These are phyloP conservation scores for Kradibia gibbosae DNA, from an alignment of 1,140 invertebrate genomes.

Conservation along the genomic window DNA sequence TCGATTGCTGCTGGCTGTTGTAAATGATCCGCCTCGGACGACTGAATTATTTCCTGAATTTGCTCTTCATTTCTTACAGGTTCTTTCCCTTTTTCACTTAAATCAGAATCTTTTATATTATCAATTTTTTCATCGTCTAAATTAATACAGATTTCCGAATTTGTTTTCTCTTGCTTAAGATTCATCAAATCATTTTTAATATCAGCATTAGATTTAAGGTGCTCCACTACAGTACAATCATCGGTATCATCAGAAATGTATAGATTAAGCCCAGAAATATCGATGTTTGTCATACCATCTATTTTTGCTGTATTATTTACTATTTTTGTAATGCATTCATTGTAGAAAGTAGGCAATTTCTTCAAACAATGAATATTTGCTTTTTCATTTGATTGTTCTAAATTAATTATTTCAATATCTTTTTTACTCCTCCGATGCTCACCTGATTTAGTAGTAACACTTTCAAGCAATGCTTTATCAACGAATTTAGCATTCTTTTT, in stretches of 20 bases:
- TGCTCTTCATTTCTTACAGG: not conserved
- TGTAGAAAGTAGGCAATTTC: constrained; percentile 7
- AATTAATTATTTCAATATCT: not conserved
- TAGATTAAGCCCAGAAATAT: constrained; percentile 9
- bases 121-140: not conserved
- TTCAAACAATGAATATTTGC: constrained; percentile 1
- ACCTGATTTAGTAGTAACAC: not conserved
- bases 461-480: not conserved
- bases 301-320: constrained; percentile 8
- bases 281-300: not conserved
- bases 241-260: not conserved
- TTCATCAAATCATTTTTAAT: not conserved
- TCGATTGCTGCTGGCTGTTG: not conserved
- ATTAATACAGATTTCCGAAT: not conserved
- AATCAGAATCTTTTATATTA: not conserved
- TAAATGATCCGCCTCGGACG: not conserved
- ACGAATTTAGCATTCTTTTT: not conserved
- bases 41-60: not conserved
- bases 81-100: not conserved
- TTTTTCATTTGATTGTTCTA: not conserved
- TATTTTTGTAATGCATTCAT: not conserved
- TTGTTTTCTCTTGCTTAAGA: not conserved
- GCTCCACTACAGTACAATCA: not conserved
- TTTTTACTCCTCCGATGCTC: not conserved
- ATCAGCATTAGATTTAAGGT: not conserved